Evolutionary conservation across 2,113 vertebrate genomes (phyloP).

Genomic region (Lepidothrix coronata): DNA sequence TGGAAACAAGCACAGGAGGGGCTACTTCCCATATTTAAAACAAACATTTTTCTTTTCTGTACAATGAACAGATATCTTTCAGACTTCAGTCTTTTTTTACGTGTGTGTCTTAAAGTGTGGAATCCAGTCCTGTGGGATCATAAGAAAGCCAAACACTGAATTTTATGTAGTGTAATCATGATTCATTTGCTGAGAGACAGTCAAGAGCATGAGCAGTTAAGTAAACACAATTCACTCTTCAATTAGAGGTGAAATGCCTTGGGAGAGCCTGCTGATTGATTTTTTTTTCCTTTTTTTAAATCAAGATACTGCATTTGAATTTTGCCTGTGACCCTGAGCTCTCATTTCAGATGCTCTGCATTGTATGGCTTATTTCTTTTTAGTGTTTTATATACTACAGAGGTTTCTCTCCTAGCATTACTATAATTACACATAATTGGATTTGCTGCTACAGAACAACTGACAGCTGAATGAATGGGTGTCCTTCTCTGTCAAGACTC

Average conservation of each 20-base stretch:
- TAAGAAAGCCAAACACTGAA: not conserved
- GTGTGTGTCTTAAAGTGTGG: not conserved
- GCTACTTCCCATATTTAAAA: not conserved
- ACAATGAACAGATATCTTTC: not conserved
- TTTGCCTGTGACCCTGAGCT: not conserved
- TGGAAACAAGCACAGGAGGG: not conserved
- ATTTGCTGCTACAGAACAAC: not conserved
- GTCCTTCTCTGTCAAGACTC: not conserved
- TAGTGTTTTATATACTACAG: not conserved
- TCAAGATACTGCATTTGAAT: not conserved
- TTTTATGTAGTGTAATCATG: not conserved
- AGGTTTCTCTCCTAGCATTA: not conserved
- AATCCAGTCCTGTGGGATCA: not conserved
- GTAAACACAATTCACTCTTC: constrained; percentile 43
- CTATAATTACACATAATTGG: not conserved
- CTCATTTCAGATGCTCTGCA: not conserved
- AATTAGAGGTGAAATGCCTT: constrained; percentile 31
- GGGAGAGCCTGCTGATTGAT: not conserved
- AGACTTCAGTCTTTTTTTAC: not conserved
- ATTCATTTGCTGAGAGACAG: constrained; percentile 1
- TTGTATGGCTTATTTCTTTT: not conserved
- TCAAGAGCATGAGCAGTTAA: not conserved
- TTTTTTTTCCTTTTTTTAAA: not conserved
- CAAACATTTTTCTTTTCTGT: not conserved
- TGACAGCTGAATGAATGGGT: not conserved